Evolutionary conservation across 2,113 vertebrate genomes (phyloP).

Genomic region (Nibea coibor): DNA sequence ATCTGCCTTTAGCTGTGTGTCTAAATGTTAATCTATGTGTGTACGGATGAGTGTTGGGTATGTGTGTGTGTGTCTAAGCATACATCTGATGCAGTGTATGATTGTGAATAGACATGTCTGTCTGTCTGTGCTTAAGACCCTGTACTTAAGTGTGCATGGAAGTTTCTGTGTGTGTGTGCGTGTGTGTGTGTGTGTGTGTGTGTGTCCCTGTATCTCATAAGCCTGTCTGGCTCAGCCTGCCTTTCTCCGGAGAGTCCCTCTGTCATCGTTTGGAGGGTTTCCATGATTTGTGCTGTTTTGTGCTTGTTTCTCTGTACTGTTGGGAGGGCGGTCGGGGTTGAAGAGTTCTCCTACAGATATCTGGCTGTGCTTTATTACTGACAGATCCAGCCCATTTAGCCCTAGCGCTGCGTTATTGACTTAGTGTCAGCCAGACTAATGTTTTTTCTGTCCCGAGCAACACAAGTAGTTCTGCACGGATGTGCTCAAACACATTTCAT

Average conservation of each 20-base stretch:
- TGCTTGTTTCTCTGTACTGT: slow-evolving; percentile 11
- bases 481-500: slow-evolving; percentile 62
- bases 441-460: slow-evolving; percentile 34
- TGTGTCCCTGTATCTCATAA: slow-evolving; percentile 14
- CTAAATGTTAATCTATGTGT: neutral
- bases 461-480: slow-evolving; percentile 28
- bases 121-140: slow-evolving; percentile 11
- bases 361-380: slow-evolving; percentile 58
- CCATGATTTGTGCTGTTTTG: slow-evolving; percentile 56
- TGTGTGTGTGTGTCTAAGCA: slow-evolving; percentile 4
- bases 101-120: slow-evolving; percentile 25
- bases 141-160: slow-evolving; percentile 1
- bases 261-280: slow-evolving; percentile 63
- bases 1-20: neutral
- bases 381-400: slow-evolving; percentile 61
- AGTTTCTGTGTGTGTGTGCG: neutral
- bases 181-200: slow-evolving; percentile 17
- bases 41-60: neutral
- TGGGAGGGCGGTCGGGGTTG: slow-evolving; percentile 50
- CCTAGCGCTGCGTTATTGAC: slow-evolving; percentile 52
- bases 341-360: slow-evolving; percentile 60
- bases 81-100: slow-evolving; percentile 7
- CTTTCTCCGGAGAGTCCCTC: slow-evolving; percentile 28
- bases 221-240: slow-evolving; percentile 29
- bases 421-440: slow-evolving; percentile 59